Evolutionary conservation across 2,888 invertebrate species (phyloP).

Genomic region (Drosophila rubida): DNA sequence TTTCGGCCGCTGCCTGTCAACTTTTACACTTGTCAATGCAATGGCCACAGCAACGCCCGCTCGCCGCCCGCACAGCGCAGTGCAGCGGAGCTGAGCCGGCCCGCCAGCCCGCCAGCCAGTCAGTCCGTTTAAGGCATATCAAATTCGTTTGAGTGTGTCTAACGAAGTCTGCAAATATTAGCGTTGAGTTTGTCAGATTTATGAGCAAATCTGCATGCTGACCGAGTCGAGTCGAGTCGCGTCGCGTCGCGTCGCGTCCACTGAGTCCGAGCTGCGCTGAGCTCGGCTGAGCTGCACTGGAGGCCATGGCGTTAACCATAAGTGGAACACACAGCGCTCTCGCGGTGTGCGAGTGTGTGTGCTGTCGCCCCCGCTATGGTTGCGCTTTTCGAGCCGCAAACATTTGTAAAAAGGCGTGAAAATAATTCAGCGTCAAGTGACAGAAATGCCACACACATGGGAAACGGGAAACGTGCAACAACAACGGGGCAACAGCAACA

Average conservation of each 20-base stretch:
- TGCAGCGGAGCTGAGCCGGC: background rate
- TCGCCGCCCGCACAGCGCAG: too few relatives aligned
- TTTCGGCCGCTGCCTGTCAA: conserved; percentile 70
- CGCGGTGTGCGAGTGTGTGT: conserved; percentile 18
- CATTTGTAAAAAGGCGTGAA: conserved; percentile 81
- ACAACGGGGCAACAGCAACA: background rate
- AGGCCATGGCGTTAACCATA: conserved; percentile 70
- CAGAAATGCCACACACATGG: conserved; percentile 74
- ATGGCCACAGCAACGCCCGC: too few relatives aligned
- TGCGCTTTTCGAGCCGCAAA: conserved; percentile 71
- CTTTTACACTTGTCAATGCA: conserved; percentile 75
- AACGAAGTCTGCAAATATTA: conserved; percentile 81
- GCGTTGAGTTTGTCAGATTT: conserved; percentile 80
- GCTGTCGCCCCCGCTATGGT: conserved; percentile 72
- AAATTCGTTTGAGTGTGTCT: conserved; percentile 80
- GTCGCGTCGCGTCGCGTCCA: conserved; percentile 45
- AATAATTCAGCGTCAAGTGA: conserved; percentile 81
- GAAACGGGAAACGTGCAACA: conserved; percentile 23
- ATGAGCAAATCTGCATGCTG: conserved; percentile 80
- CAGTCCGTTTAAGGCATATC: conserved; percentile 79
- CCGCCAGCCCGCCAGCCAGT: background rate
- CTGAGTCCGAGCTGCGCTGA: conserved; percentile 27
- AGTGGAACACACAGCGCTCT: conserved; percentile 66
- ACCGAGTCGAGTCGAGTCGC: conserved; percentile 59
- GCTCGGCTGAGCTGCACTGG: conserved; percentile 37